phyloP scores from a whole-genome alignment of 2,888 invertebrate species.

The Notodonta dromedarius region DNA sequence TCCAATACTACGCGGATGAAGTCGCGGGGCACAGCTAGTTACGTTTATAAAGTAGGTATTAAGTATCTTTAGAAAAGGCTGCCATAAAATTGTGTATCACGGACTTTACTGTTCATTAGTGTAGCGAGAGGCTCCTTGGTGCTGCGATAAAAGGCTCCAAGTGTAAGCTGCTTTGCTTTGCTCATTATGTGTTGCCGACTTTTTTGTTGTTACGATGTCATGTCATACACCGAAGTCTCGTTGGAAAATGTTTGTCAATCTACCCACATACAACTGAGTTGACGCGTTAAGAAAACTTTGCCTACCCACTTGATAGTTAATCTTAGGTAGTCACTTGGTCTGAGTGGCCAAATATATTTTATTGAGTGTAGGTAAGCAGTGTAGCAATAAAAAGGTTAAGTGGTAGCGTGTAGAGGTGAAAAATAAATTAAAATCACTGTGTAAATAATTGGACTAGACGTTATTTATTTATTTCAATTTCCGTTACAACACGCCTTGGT shows the following conservation, averaged over 20 bases:
- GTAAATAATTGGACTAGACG: slow-evolving; percentile 11
- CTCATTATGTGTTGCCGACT: slow-evolving; percentile 40
- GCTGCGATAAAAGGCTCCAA: slow-evolving; percentile 44
- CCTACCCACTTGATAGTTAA: too few species aligned
- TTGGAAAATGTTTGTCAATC: too few species aligned
- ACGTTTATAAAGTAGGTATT: too few species aligned
- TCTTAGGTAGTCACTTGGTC: too few species aligned
- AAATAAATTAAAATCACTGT: slow-evolving; percentile 21
- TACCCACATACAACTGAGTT: too few species aligned
- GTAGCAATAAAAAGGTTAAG: too few species aligned
- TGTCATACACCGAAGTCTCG: too few species aligned
- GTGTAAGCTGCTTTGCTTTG: slow-evolving; percentile 49
- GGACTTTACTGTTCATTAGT: slow-evolving; percentile 60
- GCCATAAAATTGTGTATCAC: slow-evolving; percentile 59
- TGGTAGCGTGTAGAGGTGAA: background rate
- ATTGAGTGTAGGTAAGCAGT: too few species aligned
- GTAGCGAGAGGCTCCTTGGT: slow-evolving; percentile 29
- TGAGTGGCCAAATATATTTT: too few species aligned
- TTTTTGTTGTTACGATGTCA: slow-evolving; percentile 13
- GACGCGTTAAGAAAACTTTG: too few species aligned
- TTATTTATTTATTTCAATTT: slow-evolving; percentile 51
- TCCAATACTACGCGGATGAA: too few species aligned
- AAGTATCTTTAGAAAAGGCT: slow-evolving; percentile 23
- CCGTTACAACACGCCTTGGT: slow-evolving; percentile 54
- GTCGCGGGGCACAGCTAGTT: too few species aligned